Percentiles rank a stretch among this genome's conserved stretches.
phyloP scores from a whole-genome alignment of 1,140 invertebrate genomes.

The Pollicipes pollicipes region DNA sequence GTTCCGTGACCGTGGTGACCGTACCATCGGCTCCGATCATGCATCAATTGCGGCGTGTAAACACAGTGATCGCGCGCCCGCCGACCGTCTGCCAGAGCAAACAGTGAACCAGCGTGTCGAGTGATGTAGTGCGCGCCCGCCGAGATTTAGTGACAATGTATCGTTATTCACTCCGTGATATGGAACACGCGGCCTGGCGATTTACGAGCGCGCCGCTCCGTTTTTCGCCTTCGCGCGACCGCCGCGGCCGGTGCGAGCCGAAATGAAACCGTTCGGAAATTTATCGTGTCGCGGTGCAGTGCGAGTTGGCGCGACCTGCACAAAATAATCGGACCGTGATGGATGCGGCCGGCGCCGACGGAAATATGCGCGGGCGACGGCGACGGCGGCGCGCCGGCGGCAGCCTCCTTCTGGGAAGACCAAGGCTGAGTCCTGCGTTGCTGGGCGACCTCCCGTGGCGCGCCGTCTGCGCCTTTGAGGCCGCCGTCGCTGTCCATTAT shows the following conservation, averaged over 20 bases:
- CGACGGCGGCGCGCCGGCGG: not conserved
- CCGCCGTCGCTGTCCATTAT: not conserved
- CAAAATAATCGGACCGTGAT: not conserved
- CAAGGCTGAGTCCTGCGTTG: too few relatives aligned
- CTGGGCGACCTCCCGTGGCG: too few relatives aligned
- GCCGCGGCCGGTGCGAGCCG: too few relatives aligned
- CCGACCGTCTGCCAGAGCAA: not conserved
- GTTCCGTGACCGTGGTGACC: not conserved
- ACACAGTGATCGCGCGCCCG: not conserved
- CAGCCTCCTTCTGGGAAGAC: too few relatives aligned
- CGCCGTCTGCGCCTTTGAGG: not conserved
- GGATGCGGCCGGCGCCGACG: not conserved
- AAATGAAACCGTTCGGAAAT: not conserved
- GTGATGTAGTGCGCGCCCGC: not conserved
- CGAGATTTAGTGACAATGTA: constrained; percentile 2
- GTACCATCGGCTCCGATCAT: not conserved
- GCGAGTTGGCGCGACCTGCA: not conserved
- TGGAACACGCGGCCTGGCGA: not conserved
- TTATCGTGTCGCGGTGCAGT: not conserved
- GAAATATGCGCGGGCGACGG: not conserved
- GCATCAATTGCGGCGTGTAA: not conserved
- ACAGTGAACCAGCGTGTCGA: not conserved
- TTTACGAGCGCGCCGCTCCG: not conserved
- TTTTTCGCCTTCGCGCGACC: not conserved
- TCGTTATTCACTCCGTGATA: not conserved